phyloP scores from a whole-genome alignment of 2,113 vertebrate genomes.

The Dromaius novaehollandiae region DNA sequence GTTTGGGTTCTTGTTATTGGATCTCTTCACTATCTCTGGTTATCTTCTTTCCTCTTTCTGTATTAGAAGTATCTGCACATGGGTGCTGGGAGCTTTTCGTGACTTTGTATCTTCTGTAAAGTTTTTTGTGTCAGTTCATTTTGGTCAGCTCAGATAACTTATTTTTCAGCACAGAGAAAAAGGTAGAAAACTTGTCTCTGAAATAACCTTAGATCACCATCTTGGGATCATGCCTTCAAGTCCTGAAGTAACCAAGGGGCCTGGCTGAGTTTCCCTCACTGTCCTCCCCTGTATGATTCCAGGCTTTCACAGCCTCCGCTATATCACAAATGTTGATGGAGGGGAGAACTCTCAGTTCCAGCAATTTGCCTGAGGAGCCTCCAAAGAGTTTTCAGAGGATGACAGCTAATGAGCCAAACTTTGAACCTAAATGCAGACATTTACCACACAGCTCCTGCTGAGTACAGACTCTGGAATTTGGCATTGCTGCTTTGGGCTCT shows the following conservation, averaged over 20 bases:
- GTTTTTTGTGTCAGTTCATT: background rate
- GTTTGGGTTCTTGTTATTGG: background rate
- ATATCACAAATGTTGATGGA: background rate
- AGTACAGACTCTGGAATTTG: conserved; percentile 60
- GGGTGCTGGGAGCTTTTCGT: background rate
- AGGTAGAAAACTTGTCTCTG: background rate
- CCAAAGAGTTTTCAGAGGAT: conserved; percentile 14
- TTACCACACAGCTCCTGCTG: conserved; percentile 34
- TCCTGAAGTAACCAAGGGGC: fast-evolving
- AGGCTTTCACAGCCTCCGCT: background rate
- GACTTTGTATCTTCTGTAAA: background rate
- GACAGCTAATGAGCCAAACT: conserved; percentile 33
- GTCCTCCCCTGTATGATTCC: background rate
- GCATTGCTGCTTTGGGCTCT: conserved; percentile 50
- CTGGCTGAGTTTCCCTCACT: background rate
- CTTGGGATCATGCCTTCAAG: background rate
- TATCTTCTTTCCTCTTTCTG: background rate
- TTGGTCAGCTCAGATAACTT: background rate
- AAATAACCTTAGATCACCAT: background rate
- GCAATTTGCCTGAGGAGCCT: background rate
- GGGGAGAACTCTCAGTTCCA: background rate
- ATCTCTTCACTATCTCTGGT: background rate
- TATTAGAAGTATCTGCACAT: background rate
- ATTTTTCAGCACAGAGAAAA: background rate
- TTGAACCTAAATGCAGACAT: conserved; percentile 38